phyloP scores from a whole-genome alignment of 2,888 invertebrate genomes.

The Tachystola acroxantha region DNA sequence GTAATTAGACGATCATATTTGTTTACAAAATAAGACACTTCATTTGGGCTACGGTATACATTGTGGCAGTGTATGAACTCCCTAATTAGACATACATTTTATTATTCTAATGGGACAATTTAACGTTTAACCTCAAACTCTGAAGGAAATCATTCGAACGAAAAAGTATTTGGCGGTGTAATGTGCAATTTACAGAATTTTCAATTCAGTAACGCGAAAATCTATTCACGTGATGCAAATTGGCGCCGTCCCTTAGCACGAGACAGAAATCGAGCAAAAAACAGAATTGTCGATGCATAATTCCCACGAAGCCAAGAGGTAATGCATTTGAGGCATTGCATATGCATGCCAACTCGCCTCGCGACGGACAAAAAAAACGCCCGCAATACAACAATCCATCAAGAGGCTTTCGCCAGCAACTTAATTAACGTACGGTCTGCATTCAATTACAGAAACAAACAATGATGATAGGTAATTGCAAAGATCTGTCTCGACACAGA shows the following conservation, averaged over 20 bases:
- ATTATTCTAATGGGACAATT: too few species aligned
- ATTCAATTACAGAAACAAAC: conserved; percentile 72
- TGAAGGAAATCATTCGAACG: too few species aligned
- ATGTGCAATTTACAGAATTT: too few species aligned
- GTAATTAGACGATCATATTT: too few species aligned
- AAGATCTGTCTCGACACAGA: conserved; percentile 13
- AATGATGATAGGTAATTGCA: conserved; percentile 46
- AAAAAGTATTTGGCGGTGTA: too few species aligned
- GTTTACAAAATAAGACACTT: too few species aligned
- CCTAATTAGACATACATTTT: too few species aligned
- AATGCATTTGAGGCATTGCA: conserved; percentile 62
- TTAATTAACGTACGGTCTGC: conserved; percentile 58
- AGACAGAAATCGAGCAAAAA: conserved; percentile 50
- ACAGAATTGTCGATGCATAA: conserved; percentile 40
- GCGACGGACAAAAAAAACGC: conserved; percentile 46
- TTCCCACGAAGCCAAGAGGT: conserved; percentile 56
- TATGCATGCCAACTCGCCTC: conserved; percentile 53
- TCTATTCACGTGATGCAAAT: conserved; percentile 4
- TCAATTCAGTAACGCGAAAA: too few species aligned
- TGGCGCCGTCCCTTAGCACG: conserved; percentile 41
- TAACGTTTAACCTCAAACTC: too few species aligned
- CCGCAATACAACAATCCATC: conserved; percentile 63
- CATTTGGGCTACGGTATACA: too few species aligned
- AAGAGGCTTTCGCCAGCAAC: conserved; percentile 55
- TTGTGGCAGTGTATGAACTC: too few species aligned